These are phyloP conservation scores for Sclerodermus sp. DNA, from an alignment of 2,888 invertebrate genomes.

Conservation along the genomic window DNA sequence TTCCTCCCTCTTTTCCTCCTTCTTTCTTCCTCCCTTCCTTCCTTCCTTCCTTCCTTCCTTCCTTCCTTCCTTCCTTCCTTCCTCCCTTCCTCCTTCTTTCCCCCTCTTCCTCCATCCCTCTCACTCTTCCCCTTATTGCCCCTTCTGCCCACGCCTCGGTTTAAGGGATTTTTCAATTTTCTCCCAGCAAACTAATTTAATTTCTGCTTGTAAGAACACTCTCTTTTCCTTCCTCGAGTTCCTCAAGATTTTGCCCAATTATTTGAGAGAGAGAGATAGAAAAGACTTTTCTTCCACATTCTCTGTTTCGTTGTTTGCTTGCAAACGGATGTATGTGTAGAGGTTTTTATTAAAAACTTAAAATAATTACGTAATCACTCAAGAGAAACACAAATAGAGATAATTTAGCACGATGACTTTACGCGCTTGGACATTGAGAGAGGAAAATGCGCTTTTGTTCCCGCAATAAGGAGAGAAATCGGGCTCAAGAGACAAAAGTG, in stretches of 20 bases:
- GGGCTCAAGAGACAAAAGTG: no score
- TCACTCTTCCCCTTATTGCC: neutral
- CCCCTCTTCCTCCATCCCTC: slow-evolving; percentile 2
- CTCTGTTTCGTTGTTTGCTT: neutral
- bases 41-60: slow-evolving; percentile 2
- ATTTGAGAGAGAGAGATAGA: no score
- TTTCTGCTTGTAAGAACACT: slow-evolving; percentile 28
- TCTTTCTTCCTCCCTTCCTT: slow-evolving; percentile 1
- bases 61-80: neutral
- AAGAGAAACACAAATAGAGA: no score
- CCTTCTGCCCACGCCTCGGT: slow-evolving; percentile 40
- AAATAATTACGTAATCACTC: no score
- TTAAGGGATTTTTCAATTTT: slow-evolving; percentile 57
- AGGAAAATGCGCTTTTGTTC: no score
- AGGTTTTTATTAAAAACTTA: no score
- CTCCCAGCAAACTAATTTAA: slow-evolving; percentile 51
- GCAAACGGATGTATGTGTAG: no score
- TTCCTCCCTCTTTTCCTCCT: slow-evolving; percentile 1
- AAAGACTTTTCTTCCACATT: neutral
- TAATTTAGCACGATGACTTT: no score
- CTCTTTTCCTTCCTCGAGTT: no score
- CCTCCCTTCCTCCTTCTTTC: neutral
- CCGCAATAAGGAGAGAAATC: no score
- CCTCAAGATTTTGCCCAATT: no score
- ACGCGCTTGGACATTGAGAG: no score